Conservation (phyloP, 2,797 vertebrate species). For the Cryptoprocta ferox region DNA sequence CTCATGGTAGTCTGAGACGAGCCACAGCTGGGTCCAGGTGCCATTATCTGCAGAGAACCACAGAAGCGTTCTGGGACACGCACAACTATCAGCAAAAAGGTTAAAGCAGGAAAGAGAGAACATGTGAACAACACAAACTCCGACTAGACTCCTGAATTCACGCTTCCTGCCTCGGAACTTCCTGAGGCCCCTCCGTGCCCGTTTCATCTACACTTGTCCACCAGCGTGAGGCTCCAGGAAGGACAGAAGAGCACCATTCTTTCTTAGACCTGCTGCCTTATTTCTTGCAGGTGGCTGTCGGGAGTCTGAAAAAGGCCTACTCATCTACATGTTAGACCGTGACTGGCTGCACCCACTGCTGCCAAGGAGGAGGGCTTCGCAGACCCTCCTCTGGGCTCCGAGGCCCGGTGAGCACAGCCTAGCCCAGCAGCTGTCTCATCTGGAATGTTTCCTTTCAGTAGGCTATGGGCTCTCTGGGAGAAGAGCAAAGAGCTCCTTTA, state of each 20-base stretch:
- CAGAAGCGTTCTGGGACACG: neutral
- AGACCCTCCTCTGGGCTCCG: neutral
- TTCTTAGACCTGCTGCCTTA: neutral
- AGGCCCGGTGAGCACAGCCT: neutral
- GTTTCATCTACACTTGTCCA: neutral
- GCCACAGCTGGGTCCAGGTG: slow-evolving; percentile 99
- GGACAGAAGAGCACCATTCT: neutral
- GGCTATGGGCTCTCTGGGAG: neutral
- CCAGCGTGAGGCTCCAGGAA: neutral
- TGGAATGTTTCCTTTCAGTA: neutral
- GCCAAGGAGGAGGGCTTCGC: neutral
- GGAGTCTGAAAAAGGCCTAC: neutral
- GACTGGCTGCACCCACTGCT: neutral
- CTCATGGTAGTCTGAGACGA: slow-evolving; percentile 98
- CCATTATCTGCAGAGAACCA: slow-evolving; percentile 93
- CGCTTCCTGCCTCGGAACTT: neutral
- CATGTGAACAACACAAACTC: neutral
- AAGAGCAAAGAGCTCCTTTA: neutral
- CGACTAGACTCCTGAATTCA: neutral
- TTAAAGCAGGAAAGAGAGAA: neutral
- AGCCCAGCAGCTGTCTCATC: neutral
- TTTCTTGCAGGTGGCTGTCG: neutral
- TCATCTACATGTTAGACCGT: neutral
- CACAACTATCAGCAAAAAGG: neutral
- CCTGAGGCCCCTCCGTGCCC: neutral